Base-by-base conservation (phyloP, 1,140 invertebrate genomes). In the Drosophila novamexicana region DNA sequence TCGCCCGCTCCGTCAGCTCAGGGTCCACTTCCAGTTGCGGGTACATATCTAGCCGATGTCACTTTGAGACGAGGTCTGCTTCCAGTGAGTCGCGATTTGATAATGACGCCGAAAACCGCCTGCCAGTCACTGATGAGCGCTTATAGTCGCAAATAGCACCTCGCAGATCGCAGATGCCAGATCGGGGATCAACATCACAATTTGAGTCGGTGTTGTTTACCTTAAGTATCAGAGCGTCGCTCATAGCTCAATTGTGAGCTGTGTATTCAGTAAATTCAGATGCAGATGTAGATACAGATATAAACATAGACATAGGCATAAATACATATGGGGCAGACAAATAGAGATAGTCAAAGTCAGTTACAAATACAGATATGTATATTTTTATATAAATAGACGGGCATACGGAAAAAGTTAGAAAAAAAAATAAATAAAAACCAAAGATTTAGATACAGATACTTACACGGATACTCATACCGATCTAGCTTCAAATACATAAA, bases 1-100 rank as follows among this genome's bases (percentile, higher is more conserved):
- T 90, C 4, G 79, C 75, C 18, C 79, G 76, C 32, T 85, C 67
- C 10, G 63, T 68, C 5, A 76, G 59, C 54, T 90, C 66, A 0
- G 75, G 61, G 10, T 85, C 88, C 14, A 65, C 58, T 32, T 89
- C 85, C 65, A 75, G 32, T 64, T 88, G 84, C 14, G 83, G 83
- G 72, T 88, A 88, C 83, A 88, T 88, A 7, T 22, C 45, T 39
- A 42, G 29, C 12, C n/a, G 12, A 29, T 29, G 16, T 12, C 7
- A 12, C 16, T 50, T 5, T 29, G 53, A 14, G 53, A 22, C 34
- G 2, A 50, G 64, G 22, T 79, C 83, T 65, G 65, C 32, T 39
- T 52, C 32, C 61, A 37, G 14, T 68, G 67, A 83, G 64, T 64
- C 76, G 79, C 83, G 61, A 61, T 47, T 65, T 69, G 52, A 62